phyloP scores from a whole-genome alignment of 2,888 invertebrate species.

The Caenorhabditis sp. region DNA sequence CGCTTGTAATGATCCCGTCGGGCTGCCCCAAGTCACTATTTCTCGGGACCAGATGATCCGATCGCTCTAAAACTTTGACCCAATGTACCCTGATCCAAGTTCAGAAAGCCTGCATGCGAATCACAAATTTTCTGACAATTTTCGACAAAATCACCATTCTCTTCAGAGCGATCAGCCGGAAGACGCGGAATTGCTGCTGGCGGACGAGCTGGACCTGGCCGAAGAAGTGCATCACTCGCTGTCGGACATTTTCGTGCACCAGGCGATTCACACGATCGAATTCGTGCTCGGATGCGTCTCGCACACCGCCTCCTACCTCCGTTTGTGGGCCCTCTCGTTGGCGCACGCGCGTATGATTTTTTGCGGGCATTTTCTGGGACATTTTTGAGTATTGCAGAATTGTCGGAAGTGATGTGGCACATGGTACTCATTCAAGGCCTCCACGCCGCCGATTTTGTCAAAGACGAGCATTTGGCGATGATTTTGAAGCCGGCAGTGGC shows the following conservation, averaged over 20 bases:
- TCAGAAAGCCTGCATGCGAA: no score
- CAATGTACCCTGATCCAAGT: no score
- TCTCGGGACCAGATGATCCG: no score
- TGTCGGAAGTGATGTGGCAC: slow-evolving; percentile 72
- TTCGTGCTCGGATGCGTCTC: slow-evolving; percentile 97
- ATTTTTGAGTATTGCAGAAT: slow-evolving; percentile 59
- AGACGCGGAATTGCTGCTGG: slow-evolving; percentile 28
- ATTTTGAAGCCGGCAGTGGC: slow-evolving; percentile 18
- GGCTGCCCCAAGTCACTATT: no score
- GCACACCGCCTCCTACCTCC: slow-evolving; percentile 97
- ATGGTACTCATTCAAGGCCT: slow-evolving; percentile 66
- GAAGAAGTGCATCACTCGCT: slow-evolving; percentile 45
- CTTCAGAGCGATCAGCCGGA: no score
- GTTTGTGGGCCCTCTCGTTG: slow-evolving; percentile 96
- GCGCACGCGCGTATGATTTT: slow-evolving; percentile 92
- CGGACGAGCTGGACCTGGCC: slow-evolving; percentile 28
- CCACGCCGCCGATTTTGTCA: slow-evolving; percentile 26
- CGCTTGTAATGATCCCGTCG: no score
- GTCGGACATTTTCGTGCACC: slow-evolving; percentile 49
- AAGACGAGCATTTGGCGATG: neutral
- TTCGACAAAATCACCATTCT: no score
- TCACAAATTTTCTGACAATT: no score
- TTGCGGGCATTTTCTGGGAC: no score
- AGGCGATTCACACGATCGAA: slow-evolving; percentile 96
- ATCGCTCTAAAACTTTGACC: no score